Conservation (phyloP, 2,888 invertebrate species). For the Trachelus iudaicus region DNA sequence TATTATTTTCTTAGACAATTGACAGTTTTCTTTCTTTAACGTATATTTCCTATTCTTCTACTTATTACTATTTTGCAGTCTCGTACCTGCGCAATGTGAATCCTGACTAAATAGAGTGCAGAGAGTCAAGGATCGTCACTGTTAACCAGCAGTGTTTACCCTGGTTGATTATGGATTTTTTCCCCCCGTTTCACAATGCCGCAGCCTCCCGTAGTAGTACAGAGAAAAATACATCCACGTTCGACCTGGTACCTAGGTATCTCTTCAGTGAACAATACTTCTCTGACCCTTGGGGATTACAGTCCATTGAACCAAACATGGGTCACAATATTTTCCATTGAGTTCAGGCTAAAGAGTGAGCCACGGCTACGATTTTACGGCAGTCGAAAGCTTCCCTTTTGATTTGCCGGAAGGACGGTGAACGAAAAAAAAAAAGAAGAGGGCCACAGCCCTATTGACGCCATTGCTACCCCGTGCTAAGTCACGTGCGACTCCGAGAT, state of each 20-base stretch:
- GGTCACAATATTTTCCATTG: neutral
- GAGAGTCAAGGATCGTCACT: neutral
- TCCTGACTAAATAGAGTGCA: neutral
- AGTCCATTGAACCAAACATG: neutral
- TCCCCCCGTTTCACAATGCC: neutral
- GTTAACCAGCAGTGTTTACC: neutral
- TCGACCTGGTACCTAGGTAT: neutral
- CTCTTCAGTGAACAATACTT: neutral
- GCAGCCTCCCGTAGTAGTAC: neutral
- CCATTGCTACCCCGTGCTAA: slow-evolving; percentile 36
- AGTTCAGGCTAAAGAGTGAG: neutral
- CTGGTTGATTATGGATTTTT: neutral
- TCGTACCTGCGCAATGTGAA: neutral
- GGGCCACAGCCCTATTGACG: slow-evolving; percentile 26
- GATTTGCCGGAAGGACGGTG: neutral
- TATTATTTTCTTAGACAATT: no score
- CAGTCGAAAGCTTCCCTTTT: neutral
- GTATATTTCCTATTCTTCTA: no score
- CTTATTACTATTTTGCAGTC: no score
- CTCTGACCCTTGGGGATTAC: neutral
- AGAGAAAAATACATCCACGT: neutral
- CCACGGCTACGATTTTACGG: neutral
- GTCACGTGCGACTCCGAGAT: slow-evolving; percentile 43
- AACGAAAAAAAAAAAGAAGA: slow-evolving; percentile 12
- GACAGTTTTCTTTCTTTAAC: no score